Evolutionary conservation across 2,888 invertebrate genomes (phyloP).

Genomic region (Tenthredo scrophulariae): DNA sequence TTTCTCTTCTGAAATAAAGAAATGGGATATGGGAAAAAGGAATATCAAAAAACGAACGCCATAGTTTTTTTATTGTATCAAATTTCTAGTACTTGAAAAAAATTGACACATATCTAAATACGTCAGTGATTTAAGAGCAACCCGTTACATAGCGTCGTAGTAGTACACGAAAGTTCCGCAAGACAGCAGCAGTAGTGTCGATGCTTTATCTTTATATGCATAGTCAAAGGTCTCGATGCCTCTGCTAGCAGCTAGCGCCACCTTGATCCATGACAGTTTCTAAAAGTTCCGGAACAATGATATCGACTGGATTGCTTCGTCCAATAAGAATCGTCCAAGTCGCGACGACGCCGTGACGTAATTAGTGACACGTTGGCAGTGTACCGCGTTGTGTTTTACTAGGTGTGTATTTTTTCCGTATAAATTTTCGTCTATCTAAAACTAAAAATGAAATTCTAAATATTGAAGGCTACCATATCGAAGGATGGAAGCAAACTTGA

Average conservation of each 20-base stretch:
- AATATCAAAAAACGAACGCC: not conserved
- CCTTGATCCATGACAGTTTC: not conserved
- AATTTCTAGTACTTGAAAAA: not conserved
- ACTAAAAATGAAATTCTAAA: not conserved
- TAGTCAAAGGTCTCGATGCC: too few relatives aligned
- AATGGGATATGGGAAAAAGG: not conserved
- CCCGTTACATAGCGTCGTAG: not conserved
- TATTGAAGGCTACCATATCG: not conserved
- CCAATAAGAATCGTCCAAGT: conserved; percentile 44
- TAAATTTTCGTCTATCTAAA: not conserved
- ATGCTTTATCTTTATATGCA: not conserved
- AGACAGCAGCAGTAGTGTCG: not conserved
- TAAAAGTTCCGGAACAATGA: not conserved
- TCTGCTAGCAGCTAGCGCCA: not conserved
- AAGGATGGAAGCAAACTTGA: not conserved
- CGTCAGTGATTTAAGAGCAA: not conserved
- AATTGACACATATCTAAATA: not conserved
- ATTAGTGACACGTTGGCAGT: conserved; percentile 85
- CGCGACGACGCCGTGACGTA: conserved; percentile 80
- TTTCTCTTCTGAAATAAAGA: not conserved
- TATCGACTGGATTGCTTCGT: conserved; percentile 39
- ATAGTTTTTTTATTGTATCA: not conserved
- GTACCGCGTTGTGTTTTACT: conserved; percentile 62
- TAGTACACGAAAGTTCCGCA: not conserved
- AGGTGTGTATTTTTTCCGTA: not conserved